Evolutionary conservation across 2,888 invertebrate genomes (phyloP).

Genomic region (Odiellus spinosus): DNA sequence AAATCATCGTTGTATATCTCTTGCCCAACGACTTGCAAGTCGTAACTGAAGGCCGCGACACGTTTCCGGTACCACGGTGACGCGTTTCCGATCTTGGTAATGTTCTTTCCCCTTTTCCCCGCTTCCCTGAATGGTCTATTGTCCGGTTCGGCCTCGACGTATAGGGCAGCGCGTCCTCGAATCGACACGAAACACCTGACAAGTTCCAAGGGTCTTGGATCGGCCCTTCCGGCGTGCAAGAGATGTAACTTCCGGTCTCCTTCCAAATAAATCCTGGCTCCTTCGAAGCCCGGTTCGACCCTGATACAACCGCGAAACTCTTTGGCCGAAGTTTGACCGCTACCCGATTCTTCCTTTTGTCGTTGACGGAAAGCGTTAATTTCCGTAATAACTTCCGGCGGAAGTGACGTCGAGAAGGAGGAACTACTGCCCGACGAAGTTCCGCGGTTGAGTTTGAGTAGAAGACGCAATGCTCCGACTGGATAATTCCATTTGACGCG

Average conservation of each 20-base stretch:
- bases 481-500: slow-evolving; percentile 58
- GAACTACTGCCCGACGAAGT: no score
- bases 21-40: no score
- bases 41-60: no score
- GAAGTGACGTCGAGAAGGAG: no score
- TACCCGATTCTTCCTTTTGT: no score
- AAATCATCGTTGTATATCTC: no score
- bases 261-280: slow-evolving; percentile 45
- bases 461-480: slow-evolving; percentile 47
- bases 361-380: no score
- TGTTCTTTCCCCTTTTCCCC: no score
- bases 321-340: slow-evolving; percentile 6
- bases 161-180: slow-evolving; percentile 46
- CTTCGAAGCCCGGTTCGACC: slow-evolving; percentile 28
- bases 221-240: slow-evolving; percentile 28
- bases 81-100: no score
- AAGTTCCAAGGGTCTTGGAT: slow-evolving; percentile 24
- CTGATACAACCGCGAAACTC: slow-evolving; percentile 56
- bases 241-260: slow-evolving; percentile 43
- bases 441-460: no score
- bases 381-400: no score
- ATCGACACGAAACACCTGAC: slow-evolving; percentile 44
- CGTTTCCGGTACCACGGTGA: no score
- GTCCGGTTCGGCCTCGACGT: slow-evolving; percentile 39
- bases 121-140: slow-evolving; percentile 14